A percentile compares a stretch with the other conserved stretches of the same genome.
Conservation (phyloP, 1,140 invertebrate genomes). For the Condylostylus longicornis region DNA sequence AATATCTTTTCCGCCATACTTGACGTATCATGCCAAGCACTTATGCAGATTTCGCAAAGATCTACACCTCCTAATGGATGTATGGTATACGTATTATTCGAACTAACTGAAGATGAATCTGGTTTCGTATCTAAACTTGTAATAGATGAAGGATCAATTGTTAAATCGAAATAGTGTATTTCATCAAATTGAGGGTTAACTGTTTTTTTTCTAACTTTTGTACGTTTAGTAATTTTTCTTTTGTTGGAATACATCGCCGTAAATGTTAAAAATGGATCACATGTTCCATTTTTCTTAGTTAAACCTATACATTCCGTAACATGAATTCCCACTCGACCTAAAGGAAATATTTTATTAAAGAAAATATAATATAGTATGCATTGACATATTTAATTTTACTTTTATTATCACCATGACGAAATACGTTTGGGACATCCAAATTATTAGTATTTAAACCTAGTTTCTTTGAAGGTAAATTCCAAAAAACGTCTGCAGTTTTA, state of each 20-base stretch:
- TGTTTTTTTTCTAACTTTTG: constrained; percentile 78
- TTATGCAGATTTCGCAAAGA: constrained; percentile 57
- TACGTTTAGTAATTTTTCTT: constrained; percentile 64
- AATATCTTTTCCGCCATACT: constrained; percentile 63
- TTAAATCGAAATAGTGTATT: constrained; percentile 71
- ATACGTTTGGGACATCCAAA: neutral
- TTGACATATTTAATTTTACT: too few species aligned
- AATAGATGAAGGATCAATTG: constrained; percentile 40
- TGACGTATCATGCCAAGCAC: constrained; percentile 69
- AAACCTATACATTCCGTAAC: constrained; percentile 75
- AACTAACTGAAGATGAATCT: constrained; percentile 13
- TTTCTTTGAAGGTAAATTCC: neutral
- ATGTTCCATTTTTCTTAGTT: constrained; percentile 74
- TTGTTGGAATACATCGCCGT: constrained; percentile 65
- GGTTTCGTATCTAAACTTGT: constrained; percentile 33
- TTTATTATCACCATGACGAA: too few species aligned
- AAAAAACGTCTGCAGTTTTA: too few species aligned
- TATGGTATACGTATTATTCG: constrained; percentile 37
- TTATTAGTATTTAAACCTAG: neutral
- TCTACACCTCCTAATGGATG: constrained; percentile 39
- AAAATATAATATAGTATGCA: too few species aligned
- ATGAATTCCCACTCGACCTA: constrained; percentile 37
- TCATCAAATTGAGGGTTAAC: constrained; percentile 79
- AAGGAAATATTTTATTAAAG: too few species aligned
- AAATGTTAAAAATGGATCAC: constrained; percentile 76